Evolutionary conservation across 1,140 invertebrate genomes (phyloP).

Genomic region (Mycetomoellerius zeteki): DNA sequence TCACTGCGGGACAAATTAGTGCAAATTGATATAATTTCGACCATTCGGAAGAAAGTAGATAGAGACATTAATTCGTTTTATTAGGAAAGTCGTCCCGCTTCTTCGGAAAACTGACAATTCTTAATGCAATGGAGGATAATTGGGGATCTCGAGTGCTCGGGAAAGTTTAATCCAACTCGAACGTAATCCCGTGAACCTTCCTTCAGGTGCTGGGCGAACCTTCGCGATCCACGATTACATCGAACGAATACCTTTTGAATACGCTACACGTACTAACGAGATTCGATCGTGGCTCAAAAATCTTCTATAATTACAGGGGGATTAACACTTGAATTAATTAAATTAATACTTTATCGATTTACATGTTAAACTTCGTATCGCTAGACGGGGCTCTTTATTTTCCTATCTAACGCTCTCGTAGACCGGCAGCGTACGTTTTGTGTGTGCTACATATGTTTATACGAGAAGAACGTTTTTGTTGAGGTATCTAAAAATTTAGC

Average conservation of each 20-base stretch:
- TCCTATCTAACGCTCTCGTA: conserved; percentile 62
- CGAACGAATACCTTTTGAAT: conserved; percentile 48
- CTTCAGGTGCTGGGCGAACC: conserved; percentile 37
- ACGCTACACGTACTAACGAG: conserved; percentile 54
- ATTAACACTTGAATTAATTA: conserved; percentile 65
- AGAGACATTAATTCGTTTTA: conserved; percentile 58
- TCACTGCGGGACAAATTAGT: conserved; percentile 17
- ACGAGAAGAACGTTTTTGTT: too few relatives aligned
- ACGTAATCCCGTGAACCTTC: conserved; percentile 36
- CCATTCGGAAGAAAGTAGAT: conserved; percentile 42
- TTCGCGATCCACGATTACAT: conserved; percentile 50
- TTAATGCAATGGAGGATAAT: conserved; percentile 53
- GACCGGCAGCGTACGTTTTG: conserved; percentile 57
- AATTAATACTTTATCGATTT: conserved; percentile 65
- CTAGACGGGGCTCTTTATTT: conserved; percentile 44
- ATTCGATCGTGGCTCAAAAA: conserved; percentile 47
- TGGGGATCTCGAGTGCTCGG: conserved; percentile 42
- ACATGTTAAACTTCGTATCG: conserved; percentile 55
- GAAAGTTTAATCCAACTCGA: conserved; percentile 62
- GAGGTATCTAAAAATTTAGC: too few relatives aligned
- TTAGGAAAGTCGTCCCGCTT: not conserved
- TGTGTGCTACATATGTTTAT: conserved; percentile 13
- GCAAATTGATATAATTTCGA: conserved; percentile 46
- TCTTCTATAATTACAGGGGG: conserved; percentile 52
- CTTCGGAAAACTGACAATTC: conserved; percentile 47